Conservation (phyloP, 2,113 vertebrate genomes). For the Cyprinodon tularosa region DNA sequence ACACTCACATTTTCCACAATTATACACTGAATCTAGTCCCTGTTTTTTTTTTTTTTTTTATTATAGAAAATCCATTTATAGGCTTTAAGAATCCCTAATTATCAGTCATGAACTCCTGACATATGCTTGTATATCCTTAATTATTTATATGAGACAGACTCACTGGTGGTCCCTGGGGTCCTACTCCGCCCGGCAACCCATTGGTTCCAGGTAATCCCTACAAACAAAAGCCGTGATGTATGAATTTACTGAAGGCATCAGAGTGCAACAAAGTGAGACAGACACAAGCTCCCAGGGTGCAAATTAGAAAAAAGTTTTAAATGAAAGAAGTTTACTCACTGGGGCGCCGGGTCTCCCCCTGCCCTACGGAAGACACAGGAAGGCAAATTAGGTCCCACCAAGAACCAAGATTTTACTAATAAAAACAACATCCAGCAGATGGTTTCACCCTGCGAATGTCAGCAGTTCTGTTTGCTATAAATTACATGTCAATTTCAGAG, state of each 20-base stretch:
- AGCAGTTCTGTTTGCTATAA: constrained; percentile 7
- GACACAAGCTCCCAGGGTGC: background rate
- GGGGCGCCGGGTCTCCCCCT: constrained; percentile 93
- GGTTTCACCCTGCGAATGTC: constrained; percentile 13
- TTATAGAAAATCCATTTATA: background rate
- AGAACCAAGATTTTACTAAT: constrained; percentile 25
- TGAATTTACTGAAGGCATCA: constrained; percentile 19
- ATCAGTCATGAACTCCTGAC: background rate
- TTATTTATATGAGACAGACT: constrained; percentile 65
- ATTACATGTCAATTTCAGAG: background rate
- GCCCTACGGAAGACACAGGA: constrained; percentile 84
- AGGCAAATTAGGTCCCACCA: constrained; percentile 65
- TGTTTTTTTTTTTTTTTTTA: background rate
- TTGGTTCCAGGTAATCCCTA: constrained; percentile 93
- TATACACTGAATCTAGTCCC: background rate
- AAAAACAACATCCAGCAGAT: constrained; percentile 17
- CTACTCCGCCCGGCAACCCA: constrained; percentile 87
- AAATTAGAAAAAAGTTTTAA: background rate
- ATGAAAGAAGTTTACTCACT: constrained; percentile 81
- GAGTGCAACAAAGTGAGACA: constrained; percentile 39
- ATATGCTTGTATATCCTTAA: background rate
- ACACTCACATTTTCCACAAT: background rate
- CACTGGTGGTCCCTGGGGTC: constrained; percentile 88
- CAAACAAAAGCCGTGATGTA: constrained; percentile 30
- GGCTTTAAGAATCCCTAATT: too few species aligned